Evolutionary conservation across 2,888 invertebrate species (phyloP), one percentile per base, ranked within the genome.

Genomic region (Drosophila borborema): DNA sequence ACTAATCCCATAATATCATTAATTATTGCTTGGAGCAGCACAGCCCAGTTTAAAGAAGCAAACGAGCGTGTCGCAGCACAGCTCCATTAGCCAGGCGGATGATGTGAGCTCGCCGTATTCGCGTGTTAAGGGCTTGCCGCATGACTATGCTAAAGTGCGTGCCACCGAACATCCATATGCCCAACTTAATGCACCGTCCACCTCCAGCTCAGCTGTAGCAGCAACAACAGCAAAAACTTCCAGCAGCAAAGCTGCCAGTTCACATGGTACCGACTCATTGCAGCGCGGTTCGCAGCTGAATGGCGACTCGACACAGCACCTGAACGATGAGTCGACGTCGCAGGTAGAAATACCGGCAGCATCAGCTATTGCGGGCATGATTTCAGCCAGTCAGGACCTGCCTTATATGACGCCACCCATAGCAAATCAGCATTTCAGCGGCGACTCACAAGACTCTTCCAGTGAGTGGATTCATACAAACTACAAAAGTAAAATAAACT

Each of bases 341-440:
- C 94, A 53, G 93, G 94, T 88, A 40, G 95, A 96, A 88, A 97
- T 97, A 91, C 96, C 96, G 36, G 97, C 97, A n/a, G 97, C 97
- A 10, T 96, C 96, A 55, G 97, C 97, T 8, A 97, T 97, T 86
- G 96, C 97, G 65, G 97, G 97, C 16, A 96, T 96, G 90, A 94
- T 97, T 79, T 96, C 97, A 43, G 97, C 97, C 45, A 97, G 96
- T 92, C 97, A 97, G 92, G 97, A 97, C 92, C 93, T 97, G 90
- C 97, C 97, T 1, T 97, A 97, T 92, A 97, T 97, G 95, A 97
- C 97, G 12, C 97, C 97, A 56, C 97, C 96, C 80, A 92, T 97
- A 91, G 87, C 95, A 20, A 93, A 92, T 92, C 94, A 94, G 54
- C 96, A 98, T 92, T 98, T 98, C 91, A 98, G 97, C 91, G 98